A percentile compares a stretch with the other conserved stretches of the same genome.
Conservation (phyloP, 1,140 invertebrate genomes). For the Steinernema feltiae region DNA sequence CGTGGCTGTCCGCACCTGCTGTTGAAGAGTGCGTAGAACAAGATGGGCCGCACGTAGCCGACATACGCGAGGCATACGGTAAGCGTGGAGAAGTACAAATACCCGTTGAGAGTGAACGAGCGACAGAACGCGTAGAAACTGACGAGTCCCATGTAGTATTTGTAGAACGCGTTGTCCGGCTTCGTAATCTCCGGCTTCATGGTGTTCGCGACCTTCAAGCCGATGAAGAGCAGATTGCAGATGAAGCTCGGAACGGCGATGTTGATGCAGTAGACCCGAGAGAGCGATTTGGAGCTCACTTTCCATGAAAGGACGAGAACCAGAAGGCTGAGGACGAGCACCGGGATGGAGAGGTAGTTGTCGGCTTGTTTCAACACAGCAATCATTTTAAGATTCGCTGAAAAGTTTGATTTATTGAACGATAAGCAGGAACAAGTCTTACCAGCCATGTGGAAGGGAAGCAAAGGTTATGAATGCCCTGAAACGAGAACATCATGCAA, state of each 20-base stretch:
- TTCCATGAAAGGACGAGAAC: background rate
- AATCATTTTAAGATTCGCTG: too few relatives aligned
- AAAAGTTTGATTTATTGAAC: too few relatives aligned
- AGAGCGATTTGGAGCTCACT: background rate
- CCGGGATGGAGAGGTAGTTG: background rate
- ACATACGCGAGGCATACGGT: background rate
- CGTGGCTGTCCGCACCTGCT: background rate
- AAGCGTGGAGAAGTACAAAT: background rate
- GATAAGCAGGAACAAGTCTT: too few relatives aligned
- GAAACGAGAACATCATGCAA: too few relatives aligned
- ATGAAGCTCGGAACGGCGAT: background rate
- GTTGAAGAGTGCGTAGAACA: background rate
- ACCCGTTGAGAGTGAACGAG: background rate
- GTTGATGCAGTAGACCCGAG: background rate
- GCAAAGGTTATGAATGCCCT: too few relatives aligned
- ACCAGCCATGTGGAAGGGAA: too few relatives aligned
- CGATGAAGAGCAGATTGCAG: background rate
- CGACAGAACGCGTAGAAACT: background rate
- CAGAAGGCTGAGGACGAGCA: background rate
- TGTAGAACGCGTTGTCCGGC: background rate
- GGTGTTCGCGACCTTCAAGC: background rate
- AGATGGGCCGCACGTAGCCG: background rate
- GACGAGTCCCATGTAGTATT: background rate
- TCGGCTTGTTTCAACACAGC: too few relatives aligned
- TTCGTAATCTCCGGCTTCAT: background rate